These are phyloP conservation scores for Xenopus tropicalis DNA, from an alignment of 2,113 vertebrate genomes.

Conservation along the genomic window DNA sequence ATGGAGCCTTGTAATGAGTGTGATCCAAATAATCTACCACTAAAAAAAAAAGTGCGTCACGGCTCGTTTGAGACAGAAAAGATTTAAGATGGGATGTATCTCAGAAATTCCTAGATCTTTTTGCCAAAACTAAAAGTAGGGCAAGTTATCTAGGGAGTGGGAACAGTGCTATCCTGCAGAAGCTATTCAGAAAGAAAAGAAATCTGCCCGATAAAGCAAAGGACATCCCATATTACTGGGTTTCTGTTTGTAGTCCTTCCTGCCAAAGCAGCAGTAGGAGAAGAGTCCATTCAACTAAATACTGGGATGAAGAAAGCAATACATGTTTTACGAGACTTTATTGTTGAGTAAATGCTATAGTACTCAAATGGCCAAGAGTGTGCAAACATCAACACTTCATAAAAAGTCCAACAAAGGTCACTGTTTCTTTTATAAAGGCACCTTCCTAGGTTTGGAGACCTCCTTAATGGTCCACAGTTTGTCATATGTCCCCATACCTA, in stretches of 20 bases:
- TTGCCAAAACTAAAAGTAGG: slow-evolving; percentile 40
- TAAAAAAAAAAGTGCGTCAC: slow-evolving; percentile 51
- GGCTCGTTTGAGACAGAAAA: slow-evolving; percentile 47
- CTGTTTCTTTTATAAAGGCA: too few species aligned
- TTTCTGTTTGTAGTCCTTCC: not conserved
- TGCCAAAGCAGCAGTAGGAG: not conserved
- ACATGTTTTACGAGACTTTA: too few species aligned
- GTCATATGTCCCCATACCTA: too few species aligned
- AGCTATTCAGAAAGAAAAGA: not conserved
- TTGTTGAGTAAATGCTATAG: too few species aligned
- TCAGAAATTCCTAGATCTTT: slow-evolving; percentile 54
- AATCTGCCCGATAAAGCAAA: not conserved
- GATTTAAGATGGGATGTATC: slow-evolving; percentile 48
- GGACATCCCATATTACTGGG: not conserved
- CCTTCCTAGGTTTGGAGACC: too few species aligned
- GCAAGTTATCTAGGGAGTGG: slow-evolving; percentile 13
- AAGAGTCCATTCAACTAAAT: too few species aligned
- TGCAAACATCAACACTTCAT: too few species aligned
- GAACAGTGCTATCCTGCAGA: slow-evolving; percentile 1
- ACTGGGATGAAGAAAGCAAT: too few species aligned
- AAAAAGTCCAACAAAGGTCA: too few species aligned
- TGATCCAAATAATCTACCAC: slow-evolving; percentile 57
- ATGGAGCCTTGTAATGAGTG: slow-evolving; percentile 57
- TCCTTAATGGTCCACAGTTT: too few species aligned
- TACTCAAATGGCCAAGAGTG: too few species aligned